phyloP scores from a whole-genome alignment of 2,797 vertebrate species.

The Oreochromis grahami region DNA sequence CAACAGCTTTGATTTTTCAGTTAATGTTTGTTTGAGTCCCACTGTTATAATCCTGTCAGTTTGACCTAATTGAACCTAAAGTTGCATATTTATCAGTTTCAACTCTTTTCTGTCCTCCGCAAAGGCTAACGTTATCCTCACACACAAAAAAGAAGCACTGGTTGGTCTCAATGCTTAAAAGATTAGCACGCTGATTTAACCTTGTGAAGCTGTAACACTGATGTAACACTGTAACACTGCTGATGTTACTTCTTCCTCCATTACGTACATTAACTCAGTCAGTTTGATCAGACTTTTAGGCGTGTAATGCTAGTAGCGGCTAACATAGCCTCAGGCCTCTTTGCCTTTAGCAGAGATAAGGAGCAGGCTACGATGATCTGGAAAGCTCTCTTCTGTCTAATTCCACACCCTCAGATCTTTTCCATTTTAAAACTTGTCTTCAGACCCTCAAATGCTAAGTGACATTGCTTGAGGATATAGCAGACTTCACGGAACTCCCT shows the following conservation, averaged over 20 bases:
- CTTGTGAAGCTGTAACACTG: neutral
- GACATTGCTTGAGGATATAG: neutral
- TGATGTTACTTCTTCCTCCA: neutral
- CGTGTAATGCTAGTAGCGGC: neutral
- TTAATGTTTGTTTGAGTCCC: slow-evolving; percentile 27
- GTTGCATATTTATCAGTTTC: slow-evolving; percentile 7
- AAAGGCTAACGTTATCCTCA: neutral
- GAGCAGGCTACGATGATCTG: neutral
- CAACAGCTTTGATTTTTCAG: slow-evolving; percentile 16
- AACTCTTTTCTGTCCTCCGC: neutral
- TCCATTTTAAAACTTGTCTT: neutral
- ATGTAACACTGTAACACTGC: neutral
- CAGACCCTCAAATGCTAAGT: neutral
- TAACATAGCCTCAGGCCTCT: neutral
- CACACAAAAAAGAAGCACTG: neutral
- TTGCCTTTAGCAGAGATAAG: neutral
- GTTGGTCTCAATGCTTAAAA: neutral
- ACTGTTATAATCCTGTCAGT: slow-evolving; percentile 11
- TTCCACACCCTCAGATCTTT: neutral
- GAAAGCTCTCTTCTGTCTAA: neutral
- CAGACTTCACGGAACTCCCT: neutral
- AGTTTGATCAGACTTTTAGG: neutral
- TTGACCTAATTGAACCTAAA: slow-evolving; percentile 8
- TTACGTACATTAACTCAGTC: neutral
- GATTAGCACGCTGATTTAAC: neutral